phyloP scores from a whole-genome alignment of 2,797 vertebrate species.

The Paratrypauchen microcephalus region DNA sequence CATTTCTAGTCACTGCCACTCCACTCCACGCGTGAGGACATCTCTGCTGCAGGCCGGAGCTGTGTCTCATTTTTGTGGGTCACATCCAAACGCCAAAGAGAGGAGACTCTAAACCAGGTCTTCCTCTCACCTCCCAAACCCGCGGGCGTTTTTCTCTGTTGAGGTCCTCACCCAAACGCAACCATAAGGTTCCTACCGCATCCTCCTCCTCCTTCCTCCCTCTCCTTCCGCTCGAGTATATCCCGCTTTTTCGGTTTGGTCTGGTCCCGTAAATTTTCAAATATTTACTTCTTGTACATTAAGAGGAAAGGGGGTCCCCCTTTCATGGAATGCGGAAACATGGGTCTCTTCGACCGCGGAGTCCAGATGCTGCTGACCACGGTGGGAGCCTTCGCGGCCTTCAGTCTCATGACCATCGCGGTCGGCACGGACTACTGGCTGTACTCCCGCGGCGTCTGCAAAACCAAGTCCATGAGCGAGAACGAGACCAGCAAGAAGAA shows the following conservation, averaged over 20 bases:
- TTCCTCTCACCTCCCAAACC: constrained; percentile 23
- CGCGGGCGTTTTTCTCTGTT: constrained; percentile 58
- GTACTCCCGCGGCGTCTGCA: constrained; percentile 97
- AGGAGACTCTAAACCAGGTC: constrained; percentile 38
- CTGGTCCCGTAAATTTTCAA: constrained; percentile 84
- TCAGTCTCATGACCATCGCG: constrained; percentile 99
- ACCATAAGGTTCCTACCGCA: constrained; percentile 83
- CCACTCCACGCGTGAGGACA: constrained; percentile 13
- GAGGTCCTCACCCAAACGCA: constrained; percentile 79
- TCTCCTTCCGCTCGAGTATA: constrained; percentile 78
- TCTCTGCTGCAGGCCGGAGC: constrained; percentile 44
- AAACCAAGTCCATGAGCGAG: constrained; percentile 92
- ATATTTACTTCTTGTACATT: constrained; percentile 88
- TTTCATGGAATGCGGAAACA: constrained; percentile 99
- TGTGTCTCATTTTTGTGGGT: constrained; percentile 23
- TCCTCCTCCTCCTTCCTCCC: constrained; percentile 76
- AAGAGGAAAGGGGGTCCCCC: constrained; percentile 92
- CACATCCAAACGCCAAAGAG: constrained; percentile 29
- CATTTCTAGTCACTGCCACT: constrained; percentile 16
- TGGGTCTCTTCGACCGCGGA: constrained; percentile 99
- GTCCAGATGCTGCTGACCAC: constrained; percentile 99
- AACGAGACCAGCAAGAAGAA: constrained; percentile 99
- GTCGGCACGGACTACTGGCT: constrained; percentile 99
- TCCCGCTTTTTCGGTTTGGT: constrained; percentile 79
- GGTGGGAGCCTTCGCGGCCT: constrained; percentile 99